Conservation (phyloP, 2,797 vertebrate species). For the Carcharodon carcharias region DNA sequence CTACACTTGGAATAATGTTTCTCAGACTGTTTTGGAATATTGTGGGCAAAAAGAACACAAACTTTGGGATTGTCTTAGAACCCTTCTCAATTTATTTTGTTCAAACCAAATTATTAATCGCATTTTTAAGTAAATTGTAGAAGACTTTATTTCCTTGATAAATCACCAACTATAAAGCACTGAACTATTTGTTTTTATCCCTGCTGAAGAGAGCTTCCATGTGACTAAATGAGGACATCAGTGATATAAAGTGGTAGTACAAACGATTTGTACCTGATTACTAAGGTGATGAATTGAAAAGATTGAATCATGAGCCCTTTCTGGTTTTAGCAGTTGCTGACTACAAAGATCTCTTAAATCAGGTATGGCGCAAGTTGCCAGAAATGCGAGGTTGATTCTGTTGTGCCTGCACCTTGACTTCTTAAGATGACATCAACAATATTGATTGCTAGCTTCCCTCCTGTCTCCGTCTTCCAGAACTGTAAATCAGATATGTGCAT, state of each 20-base stretch:
- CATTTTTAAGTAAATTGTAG: neutral
- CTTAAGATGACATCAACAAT: neutral
- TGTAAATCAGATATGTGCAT: no score
- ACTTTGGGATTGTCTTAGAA: neutral
- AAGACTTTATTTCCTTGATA: neutral
- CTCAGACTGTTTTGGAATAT: neutral
- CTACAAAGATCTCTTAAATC: neutral
- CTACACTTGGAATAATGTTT: neutral
- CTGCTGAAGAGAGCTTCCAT: neutral
- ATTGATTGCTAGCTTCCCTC: neutral
- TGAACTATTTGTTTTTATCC: neutral
- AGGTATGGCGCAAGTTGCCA: neutral
- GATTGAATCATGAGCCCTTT: neutral
- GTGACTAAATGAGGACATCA: neutral
- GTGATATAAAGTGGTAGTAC: neutral
- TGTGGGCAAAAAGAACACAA: neutral
- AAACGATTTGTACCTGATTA: neutral
- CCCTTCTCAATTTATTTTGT: neutral
- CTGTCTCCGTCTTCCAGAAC: neutral
- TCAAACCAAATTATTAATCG: neutral
- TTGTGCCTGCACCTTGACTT: neutral
- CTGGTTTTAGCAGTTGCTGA: neutral
- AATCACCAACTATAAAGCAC: neutral
- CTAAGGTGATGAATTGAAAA: neutral
- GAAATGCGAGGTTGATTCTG: neutral